These are phyloP conservation scores for Latrodectus elegans DNA, from an alignment of 2,888 invertebrate species.

Conservation along the genomic window DNA sequence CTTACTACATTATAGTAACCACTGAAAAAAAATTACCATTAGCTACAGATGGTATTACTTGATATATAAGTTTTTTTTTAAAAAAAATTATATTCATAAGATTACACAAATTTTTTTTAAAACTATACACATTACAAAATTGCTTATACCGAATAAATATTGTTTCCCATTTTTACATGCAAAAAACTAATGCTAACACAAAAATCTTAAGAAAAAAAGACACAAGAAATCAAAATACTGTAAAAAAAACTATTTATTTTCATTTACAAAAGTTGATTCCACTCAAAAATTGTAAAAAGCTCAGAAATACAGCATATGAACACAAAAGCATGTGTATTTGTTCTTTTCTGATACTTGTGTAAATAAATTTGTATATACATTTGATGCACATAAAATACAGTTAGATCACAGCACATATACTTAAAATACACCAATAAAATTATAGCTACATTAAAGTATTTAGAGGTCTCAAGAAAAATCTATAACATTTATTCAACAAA, in stretches of 20 bases:
- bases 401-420: conserved; percentile 36
- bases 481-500: neutral
- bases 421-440: conserved; percentile 31
- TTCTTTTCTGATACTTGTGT: conserved; percentile 40
- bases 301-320: conserved; percentile 64
- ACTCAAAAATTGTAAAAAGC: conserved; percentile 67
- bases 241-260: conserved; percentile 67
- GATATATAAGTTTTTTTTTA: no score
- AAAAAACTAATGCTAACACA: no score
- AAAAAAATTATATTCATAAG: no score
- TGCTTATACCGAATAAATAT: neutral
- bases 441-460: neutral
- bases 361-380: conserved; percentile 59
- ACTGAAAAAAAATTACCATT: no score
- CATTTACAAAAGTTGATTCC: conserved; percentile 65
- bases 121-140: no score
- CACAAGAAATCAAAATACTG: neutral
- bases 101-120: no score
- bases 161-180: neutral
- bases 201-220: no score
- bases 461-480: conserved; percentile 1
- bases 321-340: conserved; percentile 52
- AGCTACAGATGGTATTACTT: no score
- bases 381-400: conserved; percentile 42
- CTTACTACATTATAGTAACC: no score